Base-by-base conservation (phyloP, 1,140 invertebrate species). In the Drosophila nikananu region DNA sequence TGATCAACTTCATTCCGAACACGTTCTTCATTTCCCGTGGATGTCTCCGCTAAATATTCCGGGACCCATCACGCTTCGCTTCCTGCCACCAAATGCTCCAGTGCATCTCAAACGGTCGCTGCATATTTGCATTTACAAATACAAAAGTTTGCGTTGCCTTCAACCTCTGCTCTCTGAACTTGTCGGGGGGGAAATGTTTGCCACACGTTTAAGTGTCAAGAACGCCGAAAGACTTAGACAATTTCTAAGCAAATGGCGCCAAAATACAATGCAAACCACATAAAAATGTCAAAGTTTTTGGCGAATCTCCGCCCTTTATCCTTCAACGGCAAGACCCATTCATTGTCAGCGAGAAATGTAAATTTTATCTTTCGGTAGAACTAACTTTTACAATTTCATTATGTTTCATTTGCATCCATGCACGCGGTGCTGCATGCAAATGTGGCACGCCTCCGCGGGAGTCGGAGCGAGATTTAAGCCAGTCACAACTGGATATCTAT, bases 361-460 rank as follows among this genome's bases (percentile, higher is more conserved):
- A 90, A 90, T 90, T 81, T 82, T 90, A 82, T 90, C 86, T 80
- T 86, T 89, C 68, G 71, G 61, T 52, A 72, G 73, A 73, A 90
- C 71, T 74, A 90, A 90, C 86, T 90, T 90, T 90, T 77, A 90
- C 86, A 90, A 90, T 90, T 90, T 90, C 76, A 90, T 90, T 82
- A 90, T 90, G 86, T 90, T 90, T 76, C 86, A 84, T 90, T 89
- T 90, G 86, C 84, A 89, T 84, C 35, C 12, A 54, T 54, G 30
- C 13, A 15, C 27, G 25, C 37, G 60, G 17, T 68, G 73, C 65
- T 80, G 86, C 72, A 70, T 80, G 63, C 72, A 66, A 89, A 81
- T 75, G 68, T 49, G 80, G 17, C 72, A 83, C 80, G 76, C 83
- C 83, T 60, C 25, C 21, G 10, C 1, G 3, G 2, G n/a, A 27